A percentile compares a stretch with the other conserved stretches of the same genome.
Evolutionary conservation across 2,113 vertebrate genomes (phyloP).

Genomic region (Taxidea taxus): DNA sequence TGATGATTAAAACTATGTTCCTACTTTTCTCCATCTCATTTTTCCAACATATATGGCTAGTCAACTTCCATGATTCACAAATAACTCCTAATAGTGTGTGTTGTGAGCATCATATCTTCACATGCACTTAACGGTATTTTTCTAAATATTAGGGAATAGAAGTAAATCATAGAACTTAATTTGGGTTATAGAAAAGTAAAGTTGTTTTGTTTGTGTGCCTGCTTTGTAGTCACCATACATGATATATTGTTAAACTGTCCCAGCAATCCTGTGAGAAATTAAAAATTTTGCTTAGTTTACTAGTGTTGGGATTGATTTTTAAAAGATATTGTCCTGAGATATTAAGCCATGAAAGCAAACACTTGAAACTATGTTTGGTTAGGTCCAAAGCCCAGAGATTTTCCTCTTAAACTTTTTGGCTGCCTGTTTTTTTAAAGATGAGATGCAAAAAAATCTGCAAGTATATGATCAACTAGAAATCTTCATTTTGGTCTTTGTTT

Average conservation of each 20-base stretch:
- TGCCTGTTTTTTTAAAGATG: neutral
- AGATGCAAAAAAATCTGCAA: neutral
- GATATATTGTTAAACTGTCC: neutral
- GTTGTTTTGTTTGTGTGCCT: neutral
- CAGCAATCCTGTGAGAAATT: neutral
- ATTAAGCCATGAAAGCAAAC: neutral
- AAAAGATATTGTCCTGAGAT: neutral
- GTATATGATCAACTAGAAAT: neutral
- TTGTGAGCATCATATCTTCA: neutral
- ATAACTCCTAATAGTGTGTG: neutral
- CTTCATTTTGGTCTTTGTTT: neutral
- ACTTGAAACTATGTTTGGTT: neutral
- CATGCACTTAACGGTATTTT: neutral
- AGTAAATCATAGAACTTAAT: neutral
- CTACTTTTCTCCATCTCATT: neutral
- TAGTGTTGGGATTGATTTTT: neutral
- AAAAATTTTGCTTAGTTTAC: neutral
- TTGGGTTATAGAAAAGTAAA: neutral
- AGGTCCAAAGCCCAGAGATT: neutral
- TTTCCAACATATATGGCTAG: neutral
- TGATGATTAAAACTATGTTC: neutral
- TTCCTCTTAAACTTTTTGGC: neutral
- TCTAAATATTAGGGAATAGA: neutral
- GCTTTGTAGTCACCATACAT: neutral
- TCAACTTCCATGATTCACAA: neutral